These are phyloP conservation scores for Sabatieria punctata DNA, from an alignment of 2,888 invertebrate genomes.

Conservation along the genomic window DNA sequence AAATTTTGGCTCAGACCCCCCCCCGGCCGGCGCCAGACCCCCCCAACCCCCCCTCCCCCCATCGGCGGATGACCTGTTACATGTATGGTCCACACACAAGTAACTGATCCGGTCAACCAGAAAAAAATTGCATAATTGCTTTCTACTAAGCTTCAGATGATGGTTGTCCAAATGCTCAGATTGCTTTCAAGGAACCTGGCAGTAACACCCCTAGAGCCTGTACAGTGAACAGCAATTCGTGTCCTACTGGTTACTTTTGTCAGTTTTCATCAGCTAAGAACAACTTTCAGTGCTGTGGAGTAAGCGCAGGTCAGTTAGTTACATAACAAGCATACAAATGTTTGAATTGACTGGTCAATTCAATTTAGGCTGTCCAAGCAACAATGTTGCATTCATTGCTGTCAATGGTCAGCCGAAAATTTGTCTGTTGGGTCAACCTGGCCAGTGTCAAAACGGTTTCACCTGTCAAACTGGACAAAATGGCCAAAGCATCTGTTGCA, in stretches of 20 bases:
- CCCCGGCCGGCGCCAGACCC: too few relatives aligned
- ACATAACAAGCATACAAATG: background rate
- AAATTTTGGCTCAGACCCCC: too few relatives aligned
- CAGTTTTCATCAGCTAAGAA: background rate
- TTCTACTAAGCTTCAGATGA: background rate
- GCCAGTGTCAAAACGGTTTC: background rate
- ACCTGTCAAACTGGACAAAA: background rate
- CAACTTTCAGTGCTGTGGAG: background rate
- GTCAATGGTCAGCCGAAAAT: too few relatives aligned
- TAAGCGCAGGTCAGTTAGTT: background rate
- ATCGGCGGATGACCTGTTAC: too few relatives aligned
- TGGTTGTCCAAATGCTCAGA: background rate
- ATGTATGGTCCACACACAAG: too few relatives aligned
- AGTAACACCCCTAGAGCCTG: too few relatives aligned
- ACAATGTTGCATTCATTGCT: background rate
- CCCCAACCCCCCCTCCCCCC: too few relatives aligned
- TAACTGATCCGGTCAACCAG: too few relatives aligned
- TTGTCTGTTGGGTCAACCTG: too few relatives aligned
- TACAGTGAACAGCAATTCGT: too few relatives aligned
- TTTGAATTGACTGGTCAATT: background rate
- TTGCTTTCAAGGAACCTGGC: too few relatives aligned
- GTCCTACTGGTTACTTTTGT: background rate
- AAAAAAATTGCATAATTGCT: too few relatives aligned
- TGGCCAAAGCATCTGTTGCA: background rate
- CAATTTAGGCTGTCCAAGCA: background rate